Conservation (phyloP, 2,888 invertebrate genomes). For the Pyrrhia umbra region DNA sequence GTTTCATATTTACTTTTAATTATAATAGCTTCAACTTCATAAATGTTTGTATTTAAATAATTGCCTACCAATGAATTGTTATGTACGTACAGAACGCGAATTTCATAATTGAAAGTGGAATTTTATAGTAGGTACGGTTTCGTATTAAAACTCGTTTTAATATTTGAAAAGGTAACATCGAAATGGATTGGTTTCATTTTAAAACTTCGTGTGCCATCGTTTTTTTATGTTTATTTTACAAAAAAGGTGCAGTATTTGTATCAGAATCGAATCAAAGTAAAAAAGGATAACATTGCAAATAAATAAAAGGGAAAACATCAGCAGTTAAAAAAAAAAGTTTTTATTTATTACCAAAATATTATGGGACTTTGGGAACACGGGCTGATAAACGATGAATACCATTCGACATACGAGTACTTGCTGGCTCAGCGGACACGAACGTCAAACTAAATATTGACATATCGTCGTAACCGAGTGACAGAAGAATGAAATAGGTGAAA, state of each 20-base stretch:
- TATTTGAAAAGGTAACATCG: slow-evolving; percentile 38
- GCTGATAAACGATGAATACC: too few relatives aligned
- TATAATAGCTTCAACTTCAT: slow-evolving; percentile 17
- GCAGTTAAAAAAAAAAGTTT: too few relatives aligned
- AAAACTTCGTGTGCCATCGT: slow-evolving; percentile 6
- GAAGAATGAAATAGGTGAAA: not conserved
- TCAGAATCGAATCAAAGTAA: too few relatives aligned
- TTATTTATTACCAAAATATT: too few relatives aligned
- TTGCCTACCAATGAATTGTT: slow-evolving; percentile 28
- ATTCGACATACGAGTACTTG: too few relatives aligned
- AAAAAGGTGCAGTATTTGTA: not conserved
- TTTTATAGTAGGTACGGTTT: slow-evolving; percentile 39
- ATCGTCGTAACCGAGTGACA: too few relatives aligned
- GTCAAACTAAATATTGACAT: too few relatives aligned
- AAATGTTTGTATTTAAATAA: slow-evolving; percentile 23
- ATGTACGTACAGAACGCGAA: slow-evolving; percentile 20
- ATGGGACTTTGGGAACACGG: too few relatives aligned
- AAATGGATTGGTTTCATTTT: slow-evolving; percentile 48
- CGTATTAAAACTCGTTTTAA: slow-evolving; percentile 48
- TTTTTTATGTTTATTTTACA: not conserved
- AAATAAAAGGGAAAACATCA: too few relatives aligned
- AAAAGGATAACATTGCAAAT: too few relatives aligned
- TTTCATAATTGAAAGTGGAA: slow-evolving; percentile 47
- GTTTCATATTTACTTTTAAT: slow-evolving; percentile 34
- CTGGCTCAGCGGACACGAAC: too few relatives aligned